phyloP scores from a whole-genome alignment of 2,797 vertebrate genomes.

The Alcedo quadribrachys region DNA sequence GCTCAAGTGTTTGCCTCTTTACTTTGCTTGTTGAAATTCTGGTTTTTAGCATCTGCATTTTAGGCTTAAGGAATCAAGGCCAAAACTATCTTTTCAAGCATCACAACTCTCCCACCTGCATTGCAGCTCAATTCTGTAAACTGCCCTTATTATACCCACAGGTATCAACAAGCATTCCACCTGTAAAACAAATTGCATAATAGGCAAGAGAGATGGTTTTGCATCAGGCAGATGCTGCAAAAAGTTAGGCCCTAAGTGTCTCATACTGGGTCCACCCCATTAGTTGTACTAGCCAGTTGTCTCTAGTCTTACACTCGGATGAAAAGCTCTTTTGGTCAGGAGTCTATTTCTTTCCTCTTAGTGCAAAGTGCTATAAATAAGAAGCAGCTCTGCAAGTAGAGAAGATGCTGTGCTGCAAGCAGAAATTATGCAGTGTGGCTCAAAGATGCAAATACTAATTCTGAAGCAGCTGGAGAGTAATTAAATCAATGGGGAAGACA shows the following conservation, averaged over 20 bases:
- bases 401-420: neutral
- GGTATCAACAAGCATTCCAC: neutral
- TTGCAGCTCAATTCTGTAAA: neutral
- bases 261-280: neutral
- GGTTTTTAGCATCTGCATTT: neutral
- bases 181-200: neutral
- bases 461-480: constrained; percentile 50
- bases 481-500: constrained; percentile 25
- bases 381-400: neutral
- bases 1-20: neutral
- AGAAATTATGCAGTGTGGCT: constrained; percentile 16
- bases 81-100: neutral
- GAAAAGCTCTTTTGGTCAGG: neutral
- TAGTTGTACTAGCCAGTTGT: neutral
- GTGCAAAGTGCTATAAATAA: neutral
- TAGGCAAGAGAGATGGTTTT: neutral
- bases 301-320: neutral
- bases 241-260: neutral
- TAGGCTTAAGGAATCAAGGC: neutral
- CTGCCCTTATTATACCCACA: neutral
- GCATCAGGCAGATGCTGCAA: neutral
- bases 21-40: neutral
- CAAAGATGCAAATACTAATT: constrained; percentile 9
- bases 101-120: neutral
- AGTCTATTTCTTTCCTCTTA: neutral